Evolutionary conservation across 2,888 invertebrate genomes (phyloP), one percentile per base, ranked within the genome.

Genomic region (Morpho achilles): DNA sequence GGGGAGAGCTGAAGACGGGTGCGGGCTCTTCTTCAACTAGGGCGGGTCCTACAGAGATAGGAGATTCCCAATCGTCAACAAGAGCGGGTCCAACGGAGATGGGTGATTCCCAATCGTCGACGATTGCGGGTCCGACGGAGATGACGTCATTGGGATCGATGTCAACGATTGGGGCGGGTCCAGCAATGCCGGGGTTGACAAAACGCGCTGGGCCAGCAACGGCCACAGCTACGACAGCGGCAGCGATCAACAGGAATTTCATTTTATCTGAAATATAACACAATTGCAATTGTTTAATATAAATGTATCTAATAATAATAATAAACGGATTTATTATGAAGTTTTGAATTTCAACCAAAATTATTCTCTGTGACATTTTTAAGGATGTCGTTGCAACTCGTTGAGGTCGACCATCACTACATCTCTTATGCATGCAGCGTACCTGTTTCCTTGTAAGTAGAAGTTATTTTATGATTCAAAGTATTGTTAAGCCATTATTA

Each of bases 71-170:
- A 9, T 56, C 47, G 63, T 67, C 45, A 69, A 50, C 44, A 49
- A 70, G 47, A 1, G 66, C 70, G 54, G 67, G 64, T 56, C 68
- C 70, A 22, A 68, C 65, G 7, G 7, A 10, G 10, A 10, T 60
- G 66, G 60, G 61, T 68, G 68, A 32, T 16, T 48, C 40, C 54
- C 8, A 45, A 10, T 10, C 45, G 9, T 45, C 45, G 10, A 45
- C 10, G 9, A 45, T 9, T n/a, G 45, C 45, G 10, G 41, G 23
- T 10, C 46, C 46, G 22, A 47, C 47, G 22, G 48, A 42, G 46
- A 82, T 81, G 67, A 80, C 79, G 50, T 70, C 76, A 53, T 58
- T 43, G 66, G 67, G 10, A 66, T 59, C 41, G 64, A 47, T 16
- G 47, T 66, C 62, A 5, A 64, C 58, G 48, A 69, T 63, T 22